A percentile compares a stretch with the other conserved stretches of the same genome.
These are phyloP conservation scores for Mus pahari DNA, from an alignment of 2,113 vertebrate genomes.

Conservation along the genomic window DNA sequence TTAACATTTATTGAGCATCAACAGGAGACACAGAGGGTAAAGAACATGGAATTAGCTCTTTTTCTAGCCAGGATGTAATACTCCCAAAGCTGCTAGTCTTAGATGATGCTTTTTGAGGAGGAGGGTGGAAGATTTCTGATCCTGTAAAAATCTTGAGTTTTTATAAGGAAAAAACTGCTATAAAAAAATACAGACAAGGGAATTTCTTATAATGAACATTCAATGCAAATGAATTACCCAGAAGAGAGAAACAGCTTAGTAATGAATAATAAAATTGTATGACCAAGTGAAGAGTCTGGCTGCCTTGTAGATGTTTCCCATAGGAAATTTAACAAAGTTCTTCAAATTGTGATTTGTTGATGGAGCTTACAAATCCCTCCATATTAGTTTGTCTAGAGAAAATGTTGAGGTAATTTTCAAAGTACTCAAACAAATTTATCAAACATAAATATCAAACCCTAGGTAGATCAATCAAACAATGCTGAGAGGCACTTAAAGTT, in stretches of 20 bases:
- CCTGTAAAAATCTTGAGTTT: background rate
- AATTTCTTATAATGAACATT: background rate
- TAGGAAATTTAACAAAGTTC: background rate
- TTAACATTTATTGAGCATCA: slow-evolving; percentile 61
- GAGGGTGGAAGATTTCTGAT: background rate
- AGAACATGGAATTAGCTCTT: slow-evolving; percentile 56
- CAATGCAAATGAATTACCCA: background rate
- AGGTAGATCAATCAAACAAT: background rate
- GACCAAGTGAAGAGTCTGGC: background rate
- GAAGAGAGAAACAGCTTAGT: background rate
- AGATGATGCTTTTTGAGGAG: background rate
- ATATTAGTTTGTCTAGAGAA: slow-evolving; percentile 16
- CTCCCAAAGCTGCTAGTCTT: background rate
- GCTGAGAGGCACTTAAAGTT: background rate
- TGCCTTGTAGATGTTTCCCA: background rate
- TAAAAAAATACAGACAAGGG: slow-evolving; percentile 34
- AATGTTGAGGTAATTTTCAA: slow-evolving; percentile 20
- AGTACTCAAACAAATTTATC: background rate
- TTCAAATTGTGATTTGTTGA: background rate
- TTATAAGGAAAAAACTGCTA: slow-evolving; percentile 33
- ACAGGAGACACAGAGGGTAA: background rate
- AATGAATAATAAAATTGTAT: background rate
- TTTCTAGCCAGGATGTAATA: background rate
- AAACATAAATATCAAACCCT: slow-evolving; percentile 22
- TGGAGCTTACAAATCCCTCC: background rate